A percentile compares a stretch with the other conserved stretches of the same genome.
These are phyloP conservation scores for Ispidina lecontei DNA, from an alignment of 2,797 vertebrate species.

Conservation along the genomic window DNA sequence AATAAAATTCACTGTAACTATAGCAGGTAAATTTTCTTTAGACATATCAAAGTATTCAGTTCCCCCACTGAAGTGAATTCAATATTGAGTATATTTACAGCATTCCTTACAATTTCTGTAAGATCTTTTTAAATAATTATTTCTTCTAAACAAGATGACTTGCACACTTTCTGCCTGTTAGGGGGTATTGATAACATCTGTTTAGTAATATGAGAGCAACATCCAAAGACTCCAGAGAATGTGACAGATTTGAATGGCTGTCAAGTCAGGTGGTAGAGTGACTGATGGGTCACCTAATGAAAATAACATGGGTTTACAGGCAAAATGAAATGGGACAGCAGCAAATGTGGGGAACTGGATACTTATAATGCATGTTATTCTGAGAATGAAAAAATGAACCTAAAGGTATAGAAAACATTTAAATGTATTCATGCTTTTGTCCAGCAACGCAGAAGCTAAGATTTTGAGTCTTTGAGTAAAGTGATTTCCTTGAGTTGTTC, in stretches of 20 bases:
- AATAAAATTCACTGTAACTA: constrained; percentile 17
- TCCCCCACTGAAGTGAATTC: constrained; percentile 14
- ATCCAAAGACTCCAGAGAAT: not conserved
- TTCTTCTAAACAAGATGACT: not conserved
- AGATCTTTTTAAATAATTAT: not conserved
- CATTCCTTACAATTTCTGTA: not conserved
- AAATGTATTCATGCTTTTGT: not conserved
- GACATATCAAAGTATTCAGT: not conserved
- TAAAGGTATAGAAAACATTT: not conserved
- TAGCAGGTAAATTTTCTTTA: constrained; percentile 27
- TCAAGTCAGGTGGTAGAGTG: not conserved
- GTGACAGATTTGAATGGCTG: not conserved
- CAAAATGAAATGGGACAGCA: not conserved
- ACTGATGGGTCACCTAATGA: not conserved
- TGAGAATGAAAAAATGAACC: not conserved
- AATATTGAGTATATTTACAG: not conserved
- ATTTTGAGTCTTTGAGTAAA: not conserved
- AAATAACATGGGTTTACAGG: not conserved
- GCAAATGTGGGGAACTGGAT: not conserved
- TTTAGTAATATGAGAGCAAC: constrained; percentile 17
- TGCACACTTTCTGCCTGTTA: not conserved
- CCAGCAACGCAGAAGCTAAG: not conserved
- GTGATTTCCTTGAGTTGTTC: not conserved
- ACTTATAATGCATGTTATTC: not conserved
- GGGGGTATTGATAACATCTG: not conserved